Conservation (phyloP, 2,113 vertebrate genomes). For the Pyrgilauda ruficollis region DNA sequence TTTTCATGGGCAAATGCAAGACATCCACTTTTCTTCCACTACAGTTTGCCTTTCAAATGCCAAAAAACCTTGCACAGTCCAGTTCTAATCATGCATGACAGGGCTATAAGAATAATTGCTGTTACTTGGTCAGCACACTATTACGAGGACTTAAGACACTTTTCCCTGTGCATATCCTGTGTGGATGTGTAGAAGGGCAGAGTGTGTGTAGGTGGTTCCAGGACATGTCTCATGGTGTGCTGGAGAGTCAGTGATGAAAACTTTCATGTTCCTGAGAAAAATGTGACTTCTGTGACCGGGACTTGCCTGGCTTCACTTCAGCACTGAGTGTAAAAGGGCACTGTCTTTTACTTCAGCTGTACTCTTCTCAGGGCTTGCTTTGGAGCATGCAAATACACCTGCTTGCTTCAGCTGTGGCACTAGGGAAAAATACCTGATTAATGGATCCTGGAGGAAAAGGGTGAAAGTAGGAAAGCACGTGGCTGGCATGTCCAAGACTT, state of each 20-base stretch:
- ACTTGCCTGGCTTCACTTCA: not conserved
- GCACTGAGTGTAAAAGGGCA: not conserved
- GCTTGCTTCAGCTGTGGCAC: not conserved
- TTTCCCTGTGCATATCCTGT: not conserved
- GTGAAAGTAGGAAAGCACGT: accelerated
- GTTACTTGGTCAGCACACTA: not conserved
- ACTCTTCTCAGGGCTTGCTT: no score
- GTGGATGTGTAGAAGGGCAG: not conserved
- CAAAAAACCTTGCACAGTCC: not conserved
- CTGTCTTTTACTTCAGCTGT: not conserved
- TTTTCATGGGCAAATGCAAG: not conserved
- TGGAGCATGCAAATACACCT: not conserved
- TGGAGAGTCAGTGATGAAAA: not conserved
- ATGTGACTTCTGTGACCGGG: accelerated
- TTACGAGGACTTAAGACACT: not conserved
- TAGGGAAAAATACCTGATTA: not conserved
- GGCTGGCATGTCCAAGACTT: not conserved
- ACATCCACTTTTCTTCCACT: not conserved
- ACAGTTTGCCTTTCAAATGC: not conserved
- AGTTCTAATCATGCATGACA: not conserved
- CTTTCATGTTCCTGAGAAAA: not conserved
- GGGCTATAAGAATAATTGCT: not conserved
- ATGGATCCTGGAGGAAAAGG: not conserved
- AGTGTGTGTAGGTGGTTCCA: accelerated
- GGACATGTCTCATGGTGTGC: not conserved